These are phyloP conservation scores for Alectoris magna DNA, from an alignment of 2,797 vertebrate genomes.

Conservation along the genomic window DNA sequence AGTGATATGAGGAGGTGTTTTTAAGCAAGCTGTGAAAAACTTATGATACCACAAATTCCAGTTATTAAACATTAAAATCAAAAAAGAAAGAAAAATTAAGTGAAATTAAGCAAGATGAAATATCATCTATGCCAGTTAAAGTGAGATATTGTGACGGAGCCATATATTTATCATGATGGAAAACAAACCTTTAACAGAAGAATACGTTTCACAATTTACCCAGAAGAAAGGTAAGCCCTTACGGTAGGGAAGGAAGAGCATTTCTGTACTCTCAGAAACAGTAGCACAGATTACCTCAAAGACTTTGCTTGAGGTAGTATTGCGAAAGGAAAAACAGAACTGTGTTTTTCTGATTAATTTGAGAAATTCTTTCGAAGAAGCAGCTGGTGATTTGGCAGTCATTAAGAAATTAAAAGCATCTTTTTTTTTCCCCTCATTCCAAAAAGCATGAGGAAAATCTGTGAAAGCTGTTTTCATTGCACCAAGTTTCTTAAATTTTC, in stretches of 20 bases:
- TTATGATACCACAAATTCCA: not conserved
- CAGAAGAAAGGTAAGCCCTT: not conserved
- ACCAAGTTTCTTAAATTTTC: not conserved
- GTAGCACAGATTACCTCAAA: not conserved
- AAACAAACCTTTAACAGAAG: not conserved
- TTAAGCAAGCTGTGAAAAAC: not conserved
- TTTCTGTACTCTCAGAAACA: not conserved
- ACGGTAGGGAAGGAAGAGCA: not conserved
- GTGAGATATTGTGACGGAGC: not conserved
- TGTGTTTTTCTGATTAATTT: not conserved
- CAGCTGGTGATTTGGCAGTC: not conserved
- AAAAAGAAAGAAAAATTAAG: not conserved
- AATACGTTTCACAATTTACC: not conserved
- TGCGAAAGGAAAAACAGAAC: not conserved
- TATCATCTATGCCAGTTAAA: not conserved
- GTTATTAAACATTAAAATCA: not conserved
- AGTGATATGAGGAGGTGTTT: not conserved
- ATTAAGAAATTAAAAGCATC: not conserved
- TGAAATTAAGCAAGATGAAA: rapidly evolving
- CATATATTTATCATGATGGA: not conserved
- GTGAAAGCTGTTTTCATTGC: not conserved
- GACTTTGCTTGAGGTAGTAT: not conserved
- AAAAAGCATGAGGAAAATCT: not conserved
- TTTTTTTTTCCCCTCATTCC: not conserved
- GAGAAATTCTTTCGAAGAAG: not conserved